A percentile compares a stretch with the other conserved stretches of the same genome.
Evolutionary conservation across 1,140 invertebrate genomes (phyloP).

Genomic region (Hydropsyche tenuis): DNA sequence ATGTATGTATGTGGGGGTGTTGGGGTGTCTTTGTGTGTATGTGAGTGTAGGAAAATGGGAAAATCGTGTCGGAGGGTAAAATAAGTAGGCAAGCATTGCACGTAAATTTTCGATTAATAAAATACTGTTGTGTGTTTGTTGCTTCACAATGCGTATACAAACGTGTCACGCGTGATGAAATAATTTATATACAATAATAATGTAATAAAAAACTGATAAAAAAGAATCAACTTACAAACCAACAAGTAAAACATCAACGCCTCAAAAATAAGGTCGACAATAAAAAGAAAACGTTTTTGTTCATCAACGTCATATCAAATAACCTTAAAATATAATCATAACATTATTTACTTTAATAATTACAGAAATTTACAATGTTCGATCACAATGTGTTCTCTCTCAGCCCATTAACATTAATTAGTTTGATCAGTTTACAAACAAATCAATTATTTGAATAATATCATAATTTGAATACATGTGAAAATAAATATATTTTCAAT

Average conservation of each 20-base stretch:
- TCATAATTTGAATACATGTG: neutral
- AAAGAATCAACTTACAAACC: conserved; percentile 44
- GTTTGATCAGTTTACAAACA: neutral
- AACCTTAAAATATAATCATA: conserved; percentile 39
- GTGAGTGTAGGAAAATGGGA: neutral
- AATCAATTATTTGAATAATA: neutral
- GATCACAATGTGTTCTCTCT: conserved; percentile 49
- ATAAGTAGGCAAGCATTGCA: conserved; percentile 15
- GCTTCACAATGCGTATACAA: no score
- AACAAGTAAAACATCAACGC: conserved; percentile 45
- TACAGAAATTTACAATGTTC: conserved; percentile 49
- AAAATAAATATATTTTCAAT: no score
- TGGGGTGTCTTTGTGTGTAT: neutral
- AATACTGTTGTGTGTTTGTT: conserved; percentile 6
- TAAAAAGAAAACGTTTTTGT: conserved; percentile 40
- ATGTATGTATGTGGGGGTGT: no score
- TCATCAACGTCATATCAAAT: conserved; percentile 45
- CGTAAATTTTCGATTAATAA: conserved; percentile 16
- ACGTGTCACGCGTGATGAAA: no score
- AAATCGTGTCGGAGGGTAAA: conserved; percentile 7
- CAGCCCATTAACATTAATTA: conserved; percentile 14
- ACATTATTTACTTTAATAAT: conserved; percentile 41
- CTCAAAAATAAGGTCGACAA: conserved; percentile 28
- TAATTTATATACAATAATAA: no score
- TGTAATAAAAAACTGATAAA: conserved; percentile 16